phyloP scores from a whole-genome alignment of 1,140 invertebrate species.

The Sinella curviseta region DNA sequence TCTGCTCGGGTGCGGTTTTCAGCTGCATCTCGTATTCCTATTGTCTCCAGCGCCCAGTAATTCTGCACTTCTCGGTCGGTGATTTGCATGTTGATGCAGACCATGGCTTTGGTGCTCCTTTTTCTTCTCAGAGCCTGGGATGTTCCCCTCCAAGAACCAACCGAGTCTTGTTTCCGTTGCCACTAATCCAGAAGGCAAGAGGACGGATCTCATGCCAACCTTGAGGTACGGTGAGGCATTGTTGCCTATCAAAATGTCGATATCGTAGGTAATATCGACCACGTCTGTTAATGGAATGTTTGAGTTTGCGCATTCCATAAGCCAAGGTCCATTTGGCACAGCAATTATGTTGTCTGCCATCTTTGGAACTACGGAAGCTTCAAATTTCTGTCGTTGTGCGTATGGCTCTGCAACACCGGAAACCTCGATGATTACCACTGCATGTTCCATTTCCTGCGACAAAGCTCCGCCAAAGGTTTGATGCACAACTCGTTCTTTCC shows the following conservation, averaged over 20 bases:
- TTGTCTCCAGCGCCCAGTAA: neutral
- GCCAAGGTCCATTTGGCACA: neutral
- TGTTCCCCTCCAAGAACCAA: neutral
- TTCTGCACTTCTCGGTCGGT: neutral
- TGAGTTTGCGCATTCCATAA: neutral
- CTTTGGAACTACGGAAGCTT: neutral
- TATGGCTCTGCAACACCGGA: neutral
- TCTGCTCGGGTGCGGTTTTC: neutral
- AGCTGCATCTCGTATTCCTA: neutral
- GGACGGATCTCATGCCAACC: neutral
- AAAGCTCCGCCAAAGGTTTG: neutral
- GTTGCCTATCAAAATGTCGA: neutral
- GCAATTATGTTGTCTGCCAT: neutral
- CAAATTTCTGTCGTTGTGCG: neutral
- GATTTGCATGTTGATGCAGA: neutral
- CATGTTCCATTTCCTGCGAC: neutral
- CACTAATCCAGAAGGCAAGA: neutral
- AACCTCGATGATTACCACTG: neutral
- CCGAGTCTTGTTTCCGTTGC: neutral
- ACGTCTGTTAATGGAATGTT: neutral
- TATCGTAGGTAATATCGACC: neutral
- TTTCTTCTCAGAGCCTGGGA: neutral
- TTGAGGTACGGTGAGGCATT: neutral
- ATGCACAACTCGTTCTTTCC: neutral
- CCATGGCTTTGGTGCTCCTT: neutral